Base-by-base conservation (phyloP, 92 coral and sea anemone species). In the Paragorgia papillata region DNA sequence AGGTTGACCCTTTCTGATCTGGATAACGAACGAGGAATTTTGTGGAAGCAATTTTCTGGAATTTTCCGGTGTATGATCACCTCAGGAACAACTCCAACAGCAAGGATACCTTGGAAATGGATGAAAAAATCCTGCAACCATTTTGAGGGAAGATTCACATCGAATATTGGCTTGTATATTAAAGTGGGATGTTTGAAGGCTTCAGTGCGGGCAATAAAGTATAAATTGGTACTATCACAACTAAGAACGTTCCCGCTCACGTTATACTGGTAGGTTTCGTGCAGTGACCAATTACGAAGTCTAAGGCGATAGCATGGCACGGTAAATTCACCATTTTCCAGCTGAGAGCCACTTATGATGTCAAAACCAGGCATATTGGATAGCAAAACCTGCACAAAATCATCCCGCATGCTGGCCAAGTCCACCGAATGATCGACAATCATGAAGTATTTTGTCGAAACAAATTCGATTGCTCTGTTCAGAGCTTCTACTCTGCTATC, bases 341-440 rank as follows among this genome's bases (percentile, higher is more conserved):
- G 50, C 25, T 49, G 25, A 3, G 78, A 53, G 27, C 78, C 78
- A 71, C 78, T 71, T 21, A 71, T 8, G 18, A 71, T 34, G 54
- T 71, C 78, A 71, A 27, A 71, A 21, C 78, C 78, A 1, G 78
- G 78, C 26, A 71, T 71, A 35, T 71, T 71, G 7, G 64, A 27
- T 0, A 53, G 51, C 29, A 71, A 37, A 53, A 29, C 21, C 19
- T 53, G 64, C 0, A 51, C 39, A 51, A 71, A 71, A 35, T 71
- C 54, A 33, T 9, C 41, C 64, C 13, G 14, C 27, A 54, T 71
- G 9, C 18, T 51, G 9, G 0, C 33, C 27, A 71, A 55, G 29
- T 71, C 78, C 8, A 71, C 37, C 31, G 57, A 24, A 55, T 71
- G 63, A 54, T 71, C 78, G 32, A 71, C 25, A 9, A 71, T 71